These are phyloP conservation scores for Pampus argenteus DNA, from an alignment of 2,797 vertebrate species.

Conservation along the genomic window DNA sequence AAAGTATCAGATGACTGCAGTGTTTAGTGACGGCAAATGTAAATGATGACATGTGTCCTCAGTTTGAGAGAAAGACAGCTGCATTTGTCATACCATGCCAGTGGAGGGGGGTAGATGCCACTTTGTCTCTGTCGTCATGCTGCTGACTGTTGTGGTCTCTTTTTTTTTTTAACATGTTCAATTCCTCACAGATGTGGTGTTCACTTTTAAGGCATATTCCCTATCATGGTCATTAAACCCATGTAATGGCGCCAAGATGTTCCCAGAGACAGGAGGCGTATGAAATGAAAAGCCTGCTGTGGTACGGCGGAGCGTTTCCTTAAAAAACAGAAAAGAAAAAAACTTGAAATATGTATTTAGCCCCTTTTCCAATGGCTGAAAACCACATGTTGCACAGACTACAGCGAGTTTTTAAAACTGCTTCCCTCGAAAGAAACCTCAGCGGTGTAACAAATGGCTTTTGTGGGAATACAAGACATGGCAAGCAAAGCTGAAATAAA, in stretches of 20 bases:
- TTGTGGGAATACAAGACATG: slow-evolving; percentile 31
- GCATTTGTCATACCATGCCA: slow-evolving; percentile 53
- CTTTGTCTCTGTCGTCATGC: slow-evolving; percentile 76
- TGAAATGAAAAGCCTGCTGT: slow-evolving; percentile 56
- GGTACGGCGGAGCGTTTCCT: slow-evolving; percentile 40
- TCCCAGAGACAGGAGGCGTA: slow-evolving; percentile 65
- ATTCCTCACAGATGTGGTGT: slow-evolving; percentile 82
- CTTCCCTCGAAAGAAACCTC: slow-evolving; percentile 57
- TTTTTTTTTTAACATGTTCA: slow-evolving; percentile 74
- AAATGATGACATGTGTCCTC: slow-evolving; percentile 42
- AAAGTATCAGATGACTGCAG: slow-evolving; percentile 9
- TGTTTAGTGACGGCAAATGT: slow-evolving; percentile 34
- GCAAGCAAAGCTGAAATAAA: slow-evolving; percentile 29
- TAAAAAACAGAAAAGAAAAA: slow-evolving; percentile 38
- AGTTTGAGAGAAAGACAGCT: slow-evolving; percentile 46
- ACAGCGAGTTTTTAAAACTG: slow-evolving; percentile 32
- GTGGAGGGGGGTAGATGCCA: slow-evolving; percentile 54
- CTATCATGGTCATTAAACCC: slow-evolving; percentile 80
- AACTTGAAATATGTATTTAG: slow-evolving; percentile 40
- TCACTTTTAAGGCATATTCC: slow-evolving; percentile 82
- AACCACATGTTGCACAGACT: slow-evolving; percentile 51
- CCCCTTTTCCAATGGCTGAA: slow-evolving; percentile 21
- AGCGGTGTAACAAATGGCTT: slow-evolving; percentile 40
- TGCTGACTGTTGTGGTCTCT: slow-evolving; percentile 79
- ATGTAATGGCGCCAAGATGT: slow-evolving; percentile 82